Percentiles rank a stretch among this genome's conserved stretches.
Conservation (phyloP, 2,797 vertebrate species). For the Passerculus sandwichensis region DNA sequence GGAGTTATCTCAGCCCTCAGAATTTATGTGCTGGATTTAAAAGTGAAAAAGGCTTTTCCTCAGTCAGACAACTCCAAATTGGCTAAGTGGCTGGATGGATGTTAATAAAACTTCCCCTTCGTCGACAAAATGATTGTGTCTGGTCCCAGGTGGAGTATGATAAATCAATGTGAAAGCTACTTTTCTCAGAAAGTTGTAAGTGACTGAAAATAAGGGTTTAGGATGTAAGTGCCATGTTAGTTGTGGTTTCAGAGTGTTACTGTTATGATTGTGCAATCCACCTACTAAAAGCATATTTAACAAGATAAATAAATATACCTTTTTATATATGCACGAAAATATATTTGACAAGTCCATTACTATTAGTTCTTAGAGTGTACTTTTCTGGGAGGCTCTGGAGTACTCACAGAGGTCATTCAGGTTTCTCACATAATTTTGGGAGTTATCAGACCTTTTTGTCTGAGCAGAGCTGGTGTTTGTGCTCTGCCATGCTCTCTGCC, state of each 20-base stretch:
- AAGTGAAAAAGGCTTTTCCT: conserved; percentile 44
- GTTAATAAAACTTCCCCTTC: conserved; percentile 53
- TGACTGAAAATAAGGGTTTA: conserved; percentile 32
- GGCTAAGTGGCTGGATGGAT: conserved; percentile 28
- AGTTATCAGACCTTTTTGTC: not conserved
- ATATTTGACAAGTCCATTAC: not conserved
- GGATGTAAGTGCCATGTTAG: not conserved
- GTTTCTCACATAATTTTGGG: not conserved
- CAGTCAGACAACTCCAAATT: conserved; percentile 16
- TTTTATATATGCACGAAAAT: not conserved
- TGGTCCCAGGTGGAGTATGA: conserved; percentile 36
- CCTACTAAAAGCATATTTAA: conserved; percentile 27
- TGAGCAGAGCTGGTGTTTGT: not conserved
- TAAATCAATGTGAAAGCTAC: conserved; percentile 53
- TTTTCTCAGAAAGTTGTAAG: conserved; percentile 37
- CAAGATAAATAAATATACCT: not conserved
- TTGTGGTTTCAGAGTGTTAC: not conserved
- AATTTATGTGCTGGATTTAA: conserved; percentile 50
- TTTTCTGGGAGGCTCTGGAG: not conserved
- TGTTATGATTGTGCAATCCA: not conserved
- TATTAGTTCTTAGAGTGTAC: not conserved
- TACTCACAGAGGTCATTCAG: not conserved
- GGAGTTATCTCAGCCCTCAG: not conserved
- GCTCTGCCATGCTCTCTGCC: not conserved
- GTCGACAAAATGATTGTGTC: not conserved